Percentiles rank a stretch among this genome's conserved stretches.
phyloP scores from a whole-genome alignment of 2,888 invertebrate species.

The Anoncus sp. region DNA sequence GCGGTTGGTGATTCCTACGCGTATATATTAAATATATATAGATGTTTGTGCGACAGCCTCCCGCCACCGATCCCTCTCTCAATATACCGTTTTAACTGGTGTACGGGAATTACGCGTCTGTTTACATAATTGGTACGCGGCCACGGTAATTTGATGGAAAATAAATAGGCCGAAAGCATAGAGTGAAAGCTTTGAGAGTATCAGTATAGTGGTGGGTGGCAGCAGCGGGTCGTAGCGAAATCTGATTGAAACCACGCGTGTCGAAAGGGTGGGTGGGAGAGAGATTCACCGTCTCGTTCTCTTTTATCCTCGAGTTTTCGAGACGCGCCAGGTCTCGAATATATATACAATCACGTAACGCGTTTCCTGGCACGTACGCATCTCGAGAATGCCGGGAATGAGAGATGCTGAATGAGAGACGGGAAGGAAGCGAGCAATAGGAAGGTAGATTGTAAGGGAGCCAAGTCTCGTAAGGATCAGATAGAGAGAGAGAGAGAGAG shows the following conservation, averaged over 20 bases:
- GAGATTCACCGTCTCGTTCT: constrained; percentile 48
- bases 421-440: constrained; percentile 55
- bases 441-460: constrained; percentile 36
- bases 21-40: neutral
- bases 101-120: constrained; percentile 59
- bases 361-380: constrained; percentile 64
- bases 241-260: constrained; percentile 58
- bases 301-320: constrained; percentile 46
- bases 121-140: constrained; percentile 68
- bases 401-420: constrained; percentile 26
- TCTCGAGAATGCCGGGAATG: constrained; percentile 36
- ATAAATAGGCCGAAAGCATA: constrained; percentile 65
- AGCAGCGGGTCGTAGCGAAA: constrained; percentile 40
- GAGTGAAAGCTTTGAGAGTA: constrained; percentile 23
- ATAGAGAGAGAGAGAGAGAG: neutral
- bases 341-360: constrained; percentile 45
- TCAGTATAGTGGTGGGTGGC: constrained; percentile 31
- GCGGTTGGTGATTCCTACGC: constrained; percentile 1
- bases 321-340: constrained; percentile 29
- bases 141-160: constrained; percentile 68
- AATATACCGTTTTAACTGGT: constrained; percentile 38
- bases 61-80: constrained; percentile 10
- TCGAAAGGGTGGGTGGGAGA: constrained; percentile 20
- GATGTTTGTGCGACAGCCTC: neutral
- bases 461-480: constrained; percentile 10